Percentiles rank a stretch among this genome's conserved stretches.
phyloP scores from a whole-genome alignment of 2,888 invertebrate species.

The Furcula furcula region DNA sequence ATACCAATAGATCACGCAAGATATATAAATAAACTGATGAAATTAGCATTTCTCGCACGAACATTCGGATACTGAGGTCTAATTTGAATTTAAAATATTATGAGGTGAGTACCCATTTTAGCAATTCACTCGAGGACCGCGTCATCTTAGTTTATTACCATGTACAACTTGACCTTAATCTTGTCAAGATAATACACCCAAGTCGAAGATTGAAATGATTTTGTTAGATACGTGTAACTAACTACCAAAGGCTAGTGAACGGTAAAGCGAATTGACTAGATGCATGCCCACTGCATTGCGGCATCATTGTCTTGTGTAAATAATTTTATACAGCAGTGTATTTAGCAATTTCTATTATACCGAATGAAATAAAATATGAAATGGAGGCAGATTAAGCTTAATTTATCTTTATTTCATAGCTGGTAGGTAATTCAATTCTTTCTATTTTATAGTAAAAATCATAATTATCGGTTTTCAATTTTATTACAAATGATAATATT shows the following conservation, averaged over 20 bases:
- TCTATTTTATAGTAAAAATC: too few species aligned
- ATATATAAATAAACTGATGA: slow-evolving; percentile 28
- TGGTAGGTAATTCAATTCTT: too few species aligned
- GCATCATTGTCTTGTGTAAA: slow-evolving; percentile 25
- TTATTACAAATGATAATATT: too few species aligned
- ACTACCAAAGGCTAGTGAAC: slow-evolving; percentile 19
- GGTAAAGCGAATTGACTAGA: slow-evolving; percentile 26
- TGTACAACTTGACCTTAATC: slow-evolving; percentile 38
- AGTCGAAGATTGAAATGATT: slow-evolving; percentile 31
- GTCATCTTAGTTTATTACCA: slow-evolving; percentile 37
- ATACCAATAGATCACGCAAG: slow-evolving; percentile 17
- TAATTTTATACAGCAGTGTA: neutral
- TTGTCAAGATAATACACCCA: slow-evolving; percentile 37
- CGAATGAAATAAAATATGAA: too few species aligned
- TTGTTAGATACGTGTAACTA: slow-evolving; percentile 16
- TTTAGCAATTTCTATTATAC: too few species aligned
- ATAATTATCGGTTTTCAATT: neutral
- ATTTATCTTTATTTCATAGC: too few species aligned
- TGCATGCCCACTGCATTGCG: slow-evolving; percentile 48
- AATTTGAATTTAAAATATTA: slow-evolving; percentile 41
- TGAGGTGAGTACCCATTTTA: slow-evolving; percentile 25
- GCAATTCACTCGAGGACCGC: slow-evolving; percentile 37
- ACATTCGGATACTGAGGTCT: slow-evolving; percentile 24
- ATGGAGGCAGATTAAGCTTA: too few species aligned
- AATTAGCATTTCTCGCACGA: slow-evolving; percentile 37